Evolutionary conservation across 2,797 vertebrate genomes (phyloP), one percentile per base, ranked within the genome.

Genomic region (Myripristis murdjan): DNA sequence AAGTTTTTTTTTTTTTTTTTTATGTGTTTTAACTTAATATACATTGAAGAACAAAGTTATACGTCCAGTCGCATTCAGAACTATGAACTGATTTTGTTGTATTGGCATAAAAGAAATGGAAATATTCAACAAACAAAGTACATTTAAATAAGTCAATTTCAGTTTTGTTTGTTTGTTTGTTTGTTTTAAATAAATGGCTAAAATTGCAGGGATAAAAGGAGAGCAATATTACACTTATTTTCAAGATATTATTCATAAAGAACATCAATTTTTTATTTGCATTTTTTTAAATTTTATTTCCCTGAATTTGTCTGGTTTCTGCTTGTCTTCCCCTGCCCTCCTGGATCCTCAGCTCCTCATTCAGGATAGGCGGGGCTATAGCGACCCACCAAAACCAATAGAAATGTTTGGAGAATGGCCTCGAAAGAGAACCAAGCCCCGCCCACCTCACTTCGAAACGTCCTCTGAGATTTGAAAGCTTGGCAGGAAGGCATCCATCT

Each of bases 381-480:
- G 80, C 35, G 63, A 85, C 82, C 68, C 52, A 9, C 47, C 56
- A 48, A 64, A 82, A 84, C 87, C 85, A 73, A 89, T 87, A 79
- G 73, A 81, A 74, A 63, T 79, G 78, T 78, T 86, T 70, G 80
- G 67, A 70, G 67, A 87, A 75, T 53, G 65, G 64, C 61, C 67
- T 81, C 75, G 49, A 76, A 78, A 71, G 63, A 57, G 82, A 85
- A 78, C 58, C 69, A 58, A 68, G 77, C 61, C 68, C 81, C 79
- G 79, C 85, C 77, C 87, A 82, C 75, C 77, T 80, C 51, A 77
- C 87, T 85, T 81, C 74, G 79, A 75, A 79, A 73, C 57, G 74
- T 81, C 87, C 77, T 82, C 75, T 39, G 88, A 87, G 87, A 72
- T 81, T 77, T 84, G 51, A 65, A 73, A 62, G 53, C 81, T 68